phyloP scores from a whole-genome alignment of 2,888 invertebrate species.

The Tiphia femorata region DNA sequence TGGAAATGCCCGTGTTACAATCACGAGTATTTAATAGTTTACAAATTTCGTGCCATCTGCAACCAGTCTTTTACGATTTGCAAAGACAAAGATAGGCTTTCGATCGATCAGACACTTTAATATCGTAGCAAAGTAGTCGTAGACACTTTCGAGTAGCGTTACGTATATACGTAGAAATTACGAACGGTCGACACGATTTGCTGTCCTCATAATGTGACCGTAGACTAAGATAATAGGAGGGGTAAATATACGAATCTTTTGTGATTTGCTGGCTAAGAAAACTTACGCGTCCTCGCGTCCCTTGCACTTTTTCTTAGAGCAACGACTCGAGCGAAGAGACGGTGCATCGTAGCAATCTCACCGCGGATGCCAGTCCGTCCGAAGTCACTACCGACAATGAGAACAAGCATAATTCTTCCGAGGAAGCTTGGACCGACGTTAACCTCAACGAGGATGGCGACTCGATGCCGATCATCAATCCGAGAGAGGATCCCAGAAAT shows the following conservation, averaged over 20 bases:
- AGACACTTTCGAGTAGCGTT: constrained; percentile 12
- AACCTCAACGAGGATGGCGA: constrained; percentile 88
- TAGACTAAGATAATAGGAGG: too few species aligned
- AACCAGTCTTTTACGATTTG: constrained; percentile 21
- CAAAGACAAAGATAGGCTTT: constrained; percentile 30
- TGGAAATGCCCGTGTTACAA: too few species aligned
- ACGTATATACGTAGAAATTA: background rate
- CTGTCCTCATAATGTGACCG: too few species aligned
- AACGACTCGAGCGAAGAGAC: constrained; percentile 86
- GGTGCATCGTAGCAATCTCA: constrained; percentile 63
- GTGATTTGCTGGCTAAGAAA: background rate
- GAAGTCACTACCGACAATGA: constrained; percentile 66
- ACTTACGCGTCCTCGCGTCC: too few species aligned
- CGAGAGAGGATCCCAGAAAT: constrained; percentile 72
- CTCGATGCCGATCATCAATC: constrained; percentile 63
- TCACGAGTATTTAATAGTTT: too few species aligned
- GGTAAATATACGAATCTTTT: too few species aligned
- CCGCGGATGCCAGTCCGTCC: constrained; percentile 65
- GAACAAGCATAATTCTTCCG: constrained; percentile 70
- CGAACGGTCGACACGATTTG: background rate
- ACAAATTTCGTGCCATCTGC: too few species aligned
- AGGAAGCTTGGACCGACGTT: constrained; percentile 94
- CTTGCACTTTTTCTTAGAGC: constrained; percentile 74
- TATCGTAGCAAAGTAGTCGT: constrained; percentile 29
- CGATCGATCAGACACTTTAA: constrained; percentile 25